Base-by-base conservation (phyloP, 1,140 invertebrate genomes). In the Nasonia longicornis region DNA sequence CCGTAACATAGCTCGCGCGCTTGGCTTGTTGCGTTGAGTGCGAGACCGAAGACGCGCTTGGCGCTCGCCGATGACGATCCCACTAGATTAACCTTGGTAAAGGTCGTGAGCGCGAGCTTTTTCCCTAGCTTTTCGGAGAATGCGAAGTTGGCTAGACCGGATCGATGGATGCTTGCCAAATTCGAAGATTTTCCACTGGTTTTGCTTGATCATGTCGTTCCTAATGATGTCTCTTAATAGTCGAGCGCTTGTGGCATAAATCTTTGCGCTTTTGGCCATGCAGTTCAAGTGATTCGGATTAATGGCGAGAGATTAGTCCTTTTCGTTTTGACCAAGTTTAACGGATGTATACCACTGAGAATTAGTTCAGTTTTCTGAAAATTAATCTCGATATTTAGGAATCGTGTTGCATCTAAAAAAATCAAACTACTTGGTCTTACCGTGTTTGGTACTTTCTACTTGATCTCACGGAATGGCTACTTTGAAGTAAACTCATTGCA, bases 71-170 rank as follows among this genome's bases (percentile, higher is more conserved):
- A 67, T 26, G 14, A 22, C 67, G 67, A 71, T 31, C 67, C 42
- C 70, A 38, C 31, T 71, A 42, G 69, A 79, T 79, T 79, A 72
- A 72, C 77, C 77, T 79, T 79, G 69, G 70, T 42, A 42, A 42
- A 72, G 69, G 77, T 79, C 77, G 52, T 71, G 22, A n/a, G 35
- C 7, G 16, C 26, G 22, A 29, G 10, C 20, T 77, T 69, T n/a
- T 67, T 77, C 22, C 42, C 66, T 70, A 12, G 22, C 4, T 0
- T 58, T 58, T 58, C 16, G 14, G 52, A 6, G 52, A 58, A n/a
- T 20, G 6, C 31, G 3, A 35, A 58, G 52, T 58, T 58, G 10
- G 26, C 22, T 35, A n/a, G 12, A 31, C 4, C 48, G 66, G 63
- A 69, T 70, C 76, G 12, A 12, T 78, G 66, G 29, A 26, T 42